Conservation (phyloP, 2,797 vertebrate genomes). For the Spinus pinus region DNA sequence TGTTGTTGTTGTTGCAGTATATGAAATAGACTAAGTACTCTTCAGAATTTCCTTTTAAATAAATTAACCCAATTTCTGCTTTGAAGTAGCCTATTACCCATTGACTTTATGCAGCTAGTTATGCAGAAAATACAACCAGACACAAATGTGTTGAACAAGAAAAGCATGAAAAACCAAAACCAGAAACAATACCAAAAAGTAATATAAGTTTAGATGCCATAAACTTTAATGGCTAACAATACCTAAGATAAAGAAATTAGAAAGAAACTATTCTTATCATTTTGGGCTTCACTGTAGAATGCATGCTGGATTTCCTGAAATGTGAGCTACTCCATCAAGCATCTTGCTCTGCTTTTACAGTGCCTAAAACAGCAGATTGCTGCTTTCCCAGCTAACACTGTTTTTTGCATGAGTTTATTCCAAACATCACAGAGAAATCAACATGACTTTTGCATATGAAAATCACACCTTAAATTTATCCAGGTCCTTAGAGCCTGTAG, state of each 20-base stretch:
- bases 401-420: not conserved
- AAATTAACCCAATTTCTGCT: not conserved
- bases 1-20: not conserved
- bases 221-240: not conserved
- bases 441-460: not conserved
- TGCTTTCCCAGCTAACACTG: not conserved
- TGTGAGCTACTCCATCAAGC: not conserved
- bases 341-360: not conserved
- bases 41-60: not conserved
- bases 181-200: not conserved
- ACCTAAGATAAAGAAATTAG: not conserved
- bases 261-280: not conserved
- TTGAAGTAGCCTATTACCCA: not conserved
- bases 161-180: not conserved
- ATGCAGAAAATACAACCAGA: not conserved
- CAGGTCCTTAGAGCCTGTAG: not conserved
- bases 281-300: not conserved
- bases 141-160: not conserved
- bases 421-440: not conserved
- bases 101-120: not conserved
- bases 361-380: not conserved
- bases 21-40: not conserved
- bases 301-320: not conserved
- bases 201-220: not conserved
- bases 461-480: not conserved